phyloP scores from a whole-genome alignment of 2,888 invertebrate genomes.

The Cotesia congregata region DNA sequence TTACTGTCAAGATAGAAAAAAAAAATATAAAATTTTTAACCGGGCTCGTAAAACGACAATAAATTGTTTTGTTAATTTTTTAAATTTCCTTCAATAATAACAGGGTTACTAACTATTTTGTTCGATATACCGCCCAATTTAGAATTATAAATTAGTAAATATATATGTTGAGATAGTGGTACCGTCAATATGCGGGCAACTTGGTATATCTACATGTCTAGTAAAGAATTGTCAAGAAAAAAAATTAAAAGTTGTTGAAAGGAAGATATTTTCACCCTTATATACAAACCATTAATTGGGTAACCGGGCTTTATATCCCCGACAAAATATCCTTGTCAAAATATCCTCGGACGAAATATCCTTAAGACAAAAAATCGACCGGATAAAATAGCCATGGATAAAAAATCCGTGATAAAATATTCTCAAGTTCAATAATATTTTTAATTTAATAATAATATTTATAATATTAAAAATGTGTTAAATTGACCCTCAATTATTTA shows the following conservation, averaged over 20 bases:
- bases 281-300: not conserved
- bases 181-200: not conserved
- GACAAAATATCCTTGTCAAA: too few species aligned
- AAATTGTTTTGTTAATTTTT: constrained; percentile 64
- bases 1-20: not conserved
- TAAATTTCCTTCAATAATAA: constrained; percentile 51
- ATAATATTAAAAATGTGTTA: too few species aligned
- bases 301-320: too few species aligned
- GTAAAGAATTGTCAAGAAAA: not conserved
- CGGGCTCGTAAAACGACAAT: constrained; percentile 54
- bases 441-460: too few species aligned
- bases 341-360: too few species aligned
- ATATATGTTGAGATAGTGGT: not conserved
- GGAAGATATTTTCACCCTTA: not conserved
- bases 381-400: too few species aligned
- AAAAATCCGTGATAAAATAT: too few species aligned
- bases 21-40: not conserved
- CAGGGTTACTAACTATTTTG: constrained; percentile 57
- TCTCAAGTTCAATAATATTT: too few species aligned
- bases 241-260: not conserved
- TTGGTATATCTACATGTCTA: not conserved
- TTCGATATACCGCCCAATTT: constrained; percentile 45
- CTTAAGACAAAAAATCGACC: too few species aligned
- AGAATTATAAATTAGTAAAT: not conserved
- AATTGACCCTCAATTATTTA: too few species aligned